Evolutionary conservation across 2,797 vertebrate species (phyloP).

Genomic region (Enteromius anoplus): DNA sequence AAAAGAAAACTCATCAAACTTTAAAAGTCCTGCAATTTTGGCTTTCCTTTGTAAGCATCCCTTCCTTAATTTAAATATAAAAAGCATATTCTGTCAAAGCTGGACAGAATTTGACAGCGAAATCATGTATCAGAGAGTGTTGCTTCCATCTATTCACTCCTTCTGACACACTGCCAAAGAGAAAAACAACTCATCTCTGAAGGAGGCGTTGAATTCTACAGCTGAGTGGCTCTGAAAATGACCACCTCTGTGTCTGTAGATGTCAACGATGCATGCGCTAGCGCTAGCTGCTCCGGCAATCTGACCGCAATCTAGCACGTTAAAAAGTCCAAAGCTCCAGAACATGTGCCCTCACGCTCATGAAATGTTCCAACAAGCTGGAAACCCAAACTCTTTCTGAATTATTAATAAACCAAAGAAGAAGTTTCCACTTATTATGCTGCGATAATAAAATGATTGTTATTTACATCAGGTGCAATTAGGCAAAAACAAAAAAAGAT

Average conservation of each 20-base stretch:
- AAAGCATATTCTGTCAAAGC: conserved; percentile 9
- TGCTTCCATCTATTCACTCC: conserved; percentile 23
- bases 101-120: conserved; percentile 21
- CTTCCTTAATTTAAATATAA: conserved; percentile 11
- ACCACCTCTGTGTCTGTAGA: conserved; percentile 13
- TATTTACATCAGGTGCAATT: conserved; percentile 65
- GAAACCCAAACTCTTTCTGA: not conserved
- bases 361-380: not conserved
- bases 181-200: conserved; percentile 3
- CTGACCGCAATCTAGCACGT: conserved; percentile 26
- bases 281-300: conserved; percentile 10
- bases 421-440: not conserved
- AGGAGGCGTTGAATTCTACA: conserved; percentile 4
- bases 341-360: not conserved
- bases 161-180: conserved; percentile 23
- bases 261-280: conserved; percentile 40
- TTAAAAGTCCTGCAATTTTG: not conserved
- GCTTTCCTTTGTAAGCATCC: not conserved
- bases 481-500: conserved; percentile 33
- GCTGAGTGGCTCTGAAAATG: conserved; percentile 19
- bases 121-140: conserved; percentile 14
- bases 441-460: conserved; percentile 58
- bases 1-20: conserved; percentile 8
- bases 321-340: conserved; percentile 14
- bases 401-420: not conserved